Conservation (phyloP, 2,113 vertebrate genomes). For the Dendropsophus ebraccatus region DNA sequence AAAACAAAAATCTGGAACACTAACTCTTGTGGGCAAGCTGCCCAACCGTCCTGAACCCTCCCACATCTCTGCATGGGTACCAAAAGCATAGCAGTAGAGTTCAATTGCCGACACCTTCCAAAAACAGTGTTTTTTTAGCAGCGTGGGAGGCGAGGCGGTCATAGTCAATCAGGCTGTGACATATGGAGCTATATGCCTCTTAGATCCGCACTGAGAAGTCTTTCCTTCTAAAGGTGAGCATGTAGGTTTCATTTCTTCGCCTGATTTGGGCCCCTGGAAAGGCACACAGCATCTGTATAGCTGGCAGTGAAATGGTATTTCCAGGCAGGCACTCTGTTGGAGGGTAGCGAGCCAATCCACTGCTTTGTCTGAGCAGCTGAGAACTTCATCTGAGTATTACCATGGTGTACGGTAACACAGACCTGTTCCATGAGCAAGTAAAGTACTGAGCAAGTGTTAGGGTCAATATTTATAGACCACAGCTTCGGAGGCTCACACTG, state of each 20-base stretch:
- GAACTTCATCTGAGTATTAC: slow-evolving; percentile 68
- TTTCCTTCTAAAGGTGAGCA: slow-evolving; percentile 54
- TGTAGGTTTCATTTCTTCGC: slow-evolving; percentile 65
- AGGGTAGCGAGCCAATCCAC: slow-evolving; percentile 66
- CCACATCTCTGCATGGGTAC: slow-evolving; percentile 27
- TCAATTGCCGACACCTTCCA: slow-evolving; percentile 8
- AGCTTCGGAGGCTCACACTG: slow-evolving; percentile 56
- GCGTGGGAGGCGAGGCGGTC: slow-evolving; percentile 22
- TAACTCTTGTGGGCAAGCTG: slow-evolving; percentile 6
- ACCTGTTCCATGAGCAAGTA: slow-evolving; percentile 71
- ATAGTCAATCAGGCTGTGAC: neutral
- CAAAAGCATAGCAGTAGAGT: slow-evolving; percentile 5
- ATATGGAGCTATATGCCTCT: slow-evolving; percentile 2
- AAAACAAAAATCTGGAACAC: slow-evolving; percentile 30
- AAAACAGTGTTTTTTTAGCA: neutral
- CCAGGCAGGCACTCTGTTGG: slow-evolving; percentile 72
- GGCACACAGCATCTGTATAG: slow-evolving; percentile 70
- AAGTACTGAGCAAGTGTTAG: slow-evolving; percentile 71
- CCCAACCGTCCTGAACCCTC: slow-evolving; percentile 22
- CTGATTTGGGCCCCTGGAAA: slow-evolving; percentile 67
- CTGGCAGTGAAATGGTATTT: slow-evolving; percentile 75
- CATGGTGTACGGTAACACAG: slow-evolving; percentile 70
- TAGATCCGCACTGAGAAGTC: neutral
- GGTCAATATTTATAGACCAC: slow-evolving; percentile 79
- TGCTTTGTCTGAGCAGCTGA: slow-evolving; percentile 80